phyloP scores from a whole-genome alignment of 2,797 vertebrate genomes.

The Scyliorhinus canicula region DNA sequence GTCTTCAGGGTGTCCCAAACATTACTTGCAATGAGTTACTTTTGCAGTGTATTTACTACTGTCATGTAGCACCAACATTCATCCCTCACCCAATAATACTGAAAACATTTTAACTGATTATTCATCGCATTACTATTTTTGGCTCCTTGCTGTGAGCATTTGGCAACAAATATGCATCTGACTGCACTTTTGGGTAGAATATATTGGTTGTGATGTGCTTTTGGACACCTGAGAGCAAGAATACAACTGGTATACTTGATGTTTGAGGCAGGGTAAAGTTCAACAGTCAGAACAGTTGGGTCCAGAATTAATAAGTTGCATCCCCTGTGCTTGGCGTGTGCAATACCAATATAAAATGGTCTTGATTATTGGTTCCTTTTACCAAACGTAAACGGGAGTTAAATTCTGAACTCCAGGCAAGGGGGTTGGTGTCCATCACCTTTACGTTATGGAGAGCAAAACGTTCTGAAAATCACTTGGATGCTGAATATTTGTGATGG shows the following conservation, averaged over 20 bases:
- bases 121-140: not conserved
- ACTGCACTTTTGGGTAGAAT: too few species aligned
- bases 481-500: not conserved
- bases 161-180: not conserved
- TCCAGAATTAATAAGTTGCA: not conserved
- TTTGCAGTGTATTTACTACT: too few species aligned
- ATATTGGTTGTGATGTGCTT: not conserved
- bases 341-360: not conserved
- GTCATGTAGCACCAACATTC: not conserved
- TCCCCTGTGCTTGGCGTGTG: not conserved
- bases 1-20: not conserved
- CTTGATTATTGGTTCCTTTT: not conserved
- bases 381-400: not conserved
- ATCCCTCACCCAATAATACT: not conserved
- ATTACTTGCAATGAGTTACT: not conserved
- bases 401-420: not conserved
- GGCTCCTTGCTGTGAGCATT: not conserved
- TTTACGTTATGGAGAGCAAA: not conserved
- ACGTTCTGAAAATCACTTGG: not conserved
- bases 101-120: not conserved
- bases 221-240: too few species aligned
- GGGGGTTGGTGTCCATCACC: not conserved
- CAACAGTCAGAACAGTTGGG: not conserved
- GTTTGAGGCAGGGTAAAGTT: not conserved
- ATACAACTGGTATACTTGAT: not conserved